phyloP scores from a whole-genome alignment of 2,888 invertebrate species.

The Allophyes oxyacanthae region DNA sequence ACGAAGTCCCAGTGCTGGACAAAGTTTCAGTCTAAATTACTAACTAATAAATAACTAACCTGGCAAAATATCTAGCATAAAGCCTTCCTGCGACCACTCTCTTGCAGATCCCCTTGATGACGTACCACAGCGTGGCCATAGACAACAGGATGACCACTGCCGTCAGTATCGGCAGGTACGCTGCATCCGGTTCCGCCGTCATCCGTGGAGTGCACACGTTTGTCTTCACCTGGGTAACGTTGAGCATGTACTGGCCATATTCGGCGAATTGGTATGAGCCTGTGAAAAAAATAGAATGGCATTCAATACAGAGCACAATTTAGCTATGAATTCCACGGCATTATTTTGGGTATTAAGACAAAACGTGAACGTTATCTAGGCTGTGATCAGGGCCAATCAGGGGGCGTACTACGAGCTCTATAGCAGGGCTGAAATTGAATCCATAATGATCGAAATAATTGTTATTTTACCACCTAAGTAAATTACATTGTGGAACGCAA shows the following conservation, averaged over 20 bases:
- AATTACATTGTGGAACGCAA: too few relatives aligned
- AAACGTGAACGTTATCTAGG: too few relatives aligned
- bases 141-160: constrained; percentile 80
- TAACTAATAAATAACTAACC: constrained; percentile 62
- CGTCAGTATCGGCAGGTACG: constrained; percentile 80
- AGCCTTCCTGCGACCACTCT: constrained; percentile 78
- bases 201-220: constrained; percentile 74
- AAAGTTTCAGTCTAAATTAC: too few relatives aligned
- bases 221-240: constrained; percentile 63
- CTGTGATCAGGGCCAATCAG: too few relatives aligned
- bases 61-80: constrained; percentile 82
- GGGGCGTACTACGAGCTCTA: too few relatives aligned
- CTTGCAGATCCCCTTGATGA: constrained; percentile 83
- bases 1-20: too few relatives aligned
- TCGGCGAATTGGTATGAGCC: constrained; percentile 81
- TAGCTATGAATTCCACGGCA: too few relatives aligned
- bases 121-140: constrained; percentile 86
- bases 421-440: too few relatives aligned
- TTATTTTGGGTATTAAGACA: too few relatives aligned
- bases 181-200: constrained; percentile 85
- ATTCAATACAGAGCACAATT: too few relatives aligned
- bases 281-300: constrained; percentile 47
- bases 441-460: too few relatives aligned
- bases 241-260: constrained; percentile 80
- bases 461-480: too few relatives aligned